phyloP scores from a whole-genome alignment of 2,797 vertebrate species.

The Darevskia mixta region DNA sequence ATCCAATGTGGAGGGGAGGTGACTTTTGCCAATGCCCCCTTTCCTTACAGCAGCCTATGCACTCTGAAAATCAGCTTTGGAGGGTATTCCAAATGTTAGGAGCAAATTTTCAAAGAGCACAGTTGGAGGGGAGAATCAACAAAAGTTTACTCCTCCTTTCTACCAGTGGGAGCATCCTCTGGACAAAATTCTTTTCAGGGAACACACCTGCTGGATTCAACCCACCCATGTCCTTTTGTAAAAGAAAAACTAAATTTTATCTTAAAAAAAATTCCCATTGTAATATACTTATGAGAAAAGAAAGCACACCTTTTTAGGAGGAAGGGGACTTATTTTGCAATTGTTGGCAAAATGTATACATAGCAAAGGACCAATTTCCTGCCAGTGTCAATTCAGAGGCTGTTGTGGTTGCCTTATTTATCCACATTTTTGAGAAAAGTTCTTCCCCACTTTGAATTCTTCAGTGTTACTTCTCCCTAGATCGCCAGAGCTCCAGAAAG shows the following conservation, averaged over 20 bases:
- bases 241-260: not conserved
- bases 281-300: too few relatives aligned
- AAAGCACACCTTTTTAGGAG: too few relatives aligned
- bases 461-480: not conserved
- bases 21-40: not conserved
- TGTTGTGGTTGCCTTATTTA: not conserved
- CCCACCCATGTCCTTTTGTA: not conserved
- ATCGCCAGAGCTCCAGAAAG: not conserved
- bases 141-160: not conserved
- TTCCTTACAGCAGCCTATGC: not conserved
- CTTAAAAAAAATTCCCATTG: too few relatives aligned
- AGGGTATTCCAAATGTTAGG: not conserved
- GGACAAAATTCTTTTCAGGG: too few relatives aligned
- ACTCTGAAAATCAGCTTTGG: not conserved
- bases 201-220: too few relatives aligned
- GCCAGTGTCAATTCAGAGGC: not conserved
- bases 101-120: not conserved
- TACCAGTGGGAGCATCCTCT: too few relatives aligned
- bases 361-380: not conserved
- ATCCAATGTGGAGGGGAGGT: not conserved
- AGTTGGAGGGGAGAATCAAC: not conserved
- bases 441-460: not conserved
- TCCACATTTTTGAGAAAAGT: not conserved
- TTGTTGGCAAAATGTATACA: not conserved
- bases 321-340: too few relatives aligned